Base-by-base conservation (phyloP, 2,888 invertebrate genomes). In the Auanema freiburgensis region DNA sequence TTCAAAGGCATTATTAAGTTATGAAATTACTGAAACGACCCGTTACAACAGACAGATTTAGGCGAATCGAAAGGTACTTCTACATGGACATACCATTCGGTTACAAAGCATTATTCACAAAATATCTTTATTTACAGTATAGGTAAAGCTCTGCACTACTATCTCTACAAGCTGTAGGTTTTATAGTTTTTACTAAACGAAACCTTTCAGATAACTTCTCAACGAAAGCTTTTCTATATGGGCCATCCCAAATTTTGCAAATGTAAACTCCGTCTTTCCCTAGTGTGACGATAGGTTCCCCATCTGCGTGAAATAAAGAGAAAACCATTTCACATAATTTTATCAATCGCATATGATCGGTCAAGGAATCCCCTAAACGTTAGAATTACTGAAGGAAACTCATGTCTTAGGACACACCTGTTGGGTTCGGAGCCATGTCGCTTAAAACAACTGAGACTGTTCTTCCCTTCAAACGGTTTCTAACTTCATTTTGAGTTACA, bases 401-500 rank as follows among this genome's bases (percentile, higher is more conserved):
- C 18, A 10, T 23, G n/a, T 33, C 14, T 23, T 11, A 12, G 12
- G 18, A 33, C 57, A 18, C 21, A 75, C 83, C 84, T 14, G 78
- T 77, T 1, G 81, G 78, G 65, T 80, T 80, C 1, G 83, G 83
- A 12, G 83, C 83, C 83, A 83, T 83, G 56, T 83, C 83, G 64
- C 82, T 83, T 24, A 83, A 53, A 10, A 83, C 67, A 2, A 76
- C 74, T 53, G 84, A 74, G 1, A 83, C 71, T 40, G 49, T 58
- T 18, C 78, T 65, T 23, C 69, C 72, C 40, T 57, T 53, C 18
- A 81, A 61, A 42, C 65, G 60, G 33, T 65, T 56, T 56, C 54
- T 46, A 40, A 81, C 69, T 58, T 67, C 69, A 16, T 58, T 41
- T 18, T 79, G 78, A 11, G 70, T 69, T 40, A 62, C 57, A 23